These are phyloP conservation scores for Bryconaethiops microstoma DNA, from an alignment of 2,797 vertebrate genomes.

Conservation along the genomic window DNA sequence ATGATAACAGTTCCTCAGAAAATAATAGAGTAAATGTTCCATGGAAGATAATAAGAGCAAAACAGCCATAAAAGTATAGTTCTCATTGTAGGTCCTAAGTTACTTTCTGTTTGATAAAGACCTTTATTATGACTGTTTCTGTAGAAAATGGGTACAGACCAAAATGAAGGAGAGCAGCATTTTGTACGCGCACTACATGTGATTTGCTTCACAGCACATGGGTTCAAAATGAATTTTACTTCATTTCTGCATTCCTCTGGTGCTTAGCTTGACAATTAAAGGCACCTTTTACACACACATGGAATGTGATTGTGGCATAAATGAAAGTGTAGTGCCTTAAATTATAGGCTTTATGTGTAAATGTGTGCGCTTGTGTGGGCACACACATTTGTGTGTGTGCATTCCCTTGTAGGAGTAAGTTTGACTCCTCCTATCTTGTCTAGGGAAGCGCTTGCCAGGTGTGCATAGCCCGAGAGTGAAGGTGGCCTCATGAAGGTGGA, in stretches of 20 bases:
- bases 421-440: neutral
- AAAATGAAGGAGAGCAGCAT: neutral
- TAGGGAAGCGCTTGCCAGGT: neutral
- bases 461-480: neutral
- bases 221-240: neutral
- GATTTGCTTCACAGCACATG: neutral
- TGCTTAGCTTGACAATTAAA: neutral
- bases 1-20: neutral
- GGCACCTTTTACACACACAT: neutral
- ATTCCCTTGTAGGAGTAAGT: neutral
- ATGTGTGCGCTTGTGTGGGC: neutral
- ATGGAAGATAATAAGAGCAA: neutral
- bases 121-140: neutral
- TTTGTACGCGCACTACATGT: too few relatives aligned
- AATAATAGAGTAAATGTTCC: neutral
- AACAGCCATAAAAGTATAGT: neutral
- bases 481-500: neutral
- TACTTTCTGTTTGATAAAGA: neutral
- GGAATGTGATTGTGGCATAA: neutral
- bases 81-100: too few relatives aligned
- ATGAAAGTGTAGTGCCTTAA: neutral
- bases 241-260: neutral
- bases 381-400: neutral
- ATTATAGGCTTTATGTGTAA: neutral
- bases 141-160: neutral